These are phyloP conservation scores for Elephantulus edwardii DNA, from an alignment of 2,113 vertebrate genomes.

Conservation along the genomic window DNA sequence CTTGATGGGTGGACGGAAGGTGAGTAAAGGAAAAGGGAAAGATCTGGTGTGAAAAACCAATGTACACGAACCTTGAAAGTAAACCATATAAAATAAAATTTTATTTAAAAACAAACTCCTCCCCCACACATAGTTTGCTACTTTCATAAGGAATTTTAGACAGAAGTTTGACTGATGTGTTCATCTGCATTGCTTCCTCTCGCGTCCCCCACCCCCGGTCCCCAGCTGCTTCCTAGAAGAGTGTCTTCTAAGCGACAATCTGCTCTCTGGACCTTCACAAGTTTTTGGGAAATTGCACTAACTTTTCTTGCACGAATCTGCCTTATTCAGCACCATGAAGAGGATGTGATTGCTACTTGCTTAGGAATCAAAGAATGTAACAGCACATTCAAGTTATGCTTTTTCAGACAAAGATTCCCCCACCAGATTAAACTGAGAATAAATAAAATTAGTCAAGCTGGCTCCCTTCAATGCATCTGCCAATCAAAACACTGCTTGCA, in stretches of 20 bases:
- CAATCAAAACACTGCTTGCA: slow-evolving; percentile 8
- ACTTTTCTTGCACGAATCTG: background rate
- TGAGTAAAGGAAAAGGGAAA: no score
- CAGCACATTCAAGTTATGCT: slow-evolving; percentile 5
- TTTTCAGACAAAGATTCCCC: slow-evolving; percentile 10
- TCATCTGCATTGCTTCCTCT: no score
- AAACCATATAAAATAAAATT: no score
- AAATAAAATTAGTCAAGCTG: background rate
- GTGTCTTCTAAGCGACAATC: background rate
- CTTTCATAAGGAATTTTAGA: no score
- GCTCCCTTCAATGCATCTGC: background rate
- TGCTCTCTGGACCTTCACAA: background rate
- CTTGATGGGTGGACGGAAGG: no score
- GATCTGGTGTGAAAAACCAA: no score
- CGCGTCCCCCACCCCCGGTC: no score
- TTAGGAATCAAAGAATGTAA: slow-evolving; percentile 7
- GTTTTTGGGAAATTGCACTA: background rate
- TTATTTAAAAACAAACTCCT: no score
- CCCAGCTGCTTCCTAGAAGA: background rate
- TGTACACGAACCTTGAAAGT: no score
- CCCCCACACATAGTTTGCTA: no score
- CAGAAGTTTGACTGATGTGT: no score
- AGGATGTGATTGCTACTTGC: slow-evolving; percentile 20
- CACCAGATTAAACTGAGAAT: slow-evolving; percentile 14
- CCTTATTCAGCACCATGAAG: slow-evolving; percentile 8